Conservation (phyloP, 2,888 invertebrate species). For the Bimastos eiseni region DNA sequence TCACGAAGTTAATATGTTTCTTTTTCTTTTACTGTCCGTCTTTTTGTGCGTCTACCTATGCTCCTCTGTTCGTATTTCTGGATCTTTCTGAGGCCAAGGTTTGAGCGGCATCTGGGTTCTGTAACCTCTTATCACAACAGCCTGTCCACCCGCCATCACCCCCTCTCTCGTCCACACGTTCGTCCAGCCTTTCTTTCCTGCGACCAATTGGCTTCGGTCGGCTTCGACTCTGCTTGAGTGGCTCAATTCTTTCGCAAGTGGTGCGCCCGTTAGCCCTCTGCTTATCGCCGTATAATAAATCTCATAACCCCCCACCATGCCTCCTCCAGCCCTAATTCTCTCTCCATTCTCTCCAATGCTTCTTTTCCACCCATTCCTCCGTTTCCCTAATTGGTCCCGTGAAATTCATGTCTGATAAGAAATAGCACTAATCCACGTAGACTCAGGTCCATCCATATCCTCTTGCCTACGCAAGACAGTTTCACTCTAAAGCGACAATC, state of each 20-base stretch:
- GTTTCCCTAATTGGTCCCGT: neutral
- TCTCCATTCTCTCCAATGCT: neutral
- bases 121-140: neutral
- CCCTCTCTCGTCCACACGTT: neutral
- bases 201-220: neutral
- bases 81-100: neutral
- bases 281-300: neutral
- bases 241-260: conserved; percentile 4
- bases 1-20: neutral
- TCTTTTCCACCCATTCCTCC: neutral
- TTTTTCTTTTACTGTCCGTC: neutral
- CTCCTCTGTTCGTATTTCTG: neutral
- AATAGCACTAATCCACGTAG: neutral
- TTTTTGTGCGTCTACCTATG: neutral
- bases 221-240: neutral
- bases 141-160: neutral
- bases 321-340: neutral
- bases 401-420: neutral
- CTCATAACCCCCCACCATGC: neutral
- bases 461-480: no score
- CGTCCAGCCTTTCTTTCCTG: neutral
- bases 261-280: neutral
- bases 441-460: neutral
- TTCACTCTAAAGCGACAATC: no score
- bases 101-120: neutral